These are phyloP conservation scores for Phragmatobia fuliginosa DNA, from an alignment of 2,888 invertebrate genomes.

Conservation along the genomic window DNA sequence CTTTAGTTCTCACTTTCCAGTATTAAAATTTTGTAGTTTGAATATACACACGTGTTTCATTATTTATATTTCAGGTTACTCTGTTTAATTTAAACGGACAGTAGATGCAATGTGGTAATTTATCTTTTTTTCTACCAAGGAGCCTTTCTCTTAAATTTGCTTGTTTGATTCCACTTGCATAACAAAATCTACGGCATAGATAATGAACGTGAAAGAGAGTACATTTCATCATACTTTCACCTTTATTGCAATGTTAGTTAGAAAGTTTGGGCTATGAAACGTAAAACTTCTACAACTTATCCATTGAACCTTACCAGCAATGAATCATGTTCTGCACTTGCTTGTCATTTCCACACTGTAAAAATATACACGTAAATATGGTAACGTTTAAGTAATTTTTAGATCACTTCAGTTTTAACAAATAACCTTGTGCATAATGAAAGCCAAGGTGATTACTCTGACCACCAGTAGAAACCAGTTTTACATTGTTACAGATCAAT, in stretches of 20 bases:
- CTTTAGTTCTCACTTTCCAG: slow-evolving; percentile 8
- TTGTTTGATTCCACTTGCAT: slow-evolving; percentile 35
- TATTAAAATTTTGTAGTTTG: neutral
- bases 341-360: slow-evolving; percentile 3
- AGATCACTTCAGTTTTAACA: slow-evolving; percentile 36
- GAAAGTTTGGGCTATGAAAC: slow-evolving; percentile 30
- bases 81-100: neutral
- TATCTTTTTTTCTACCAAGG: neutral
- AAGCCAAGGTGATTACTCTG: slow-evolving; percentile 29
- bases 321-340: neutral
- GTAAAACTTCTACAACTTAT: neutral
- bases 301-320: neutral
- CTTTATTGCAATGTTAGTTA: slow-evolving; percentile 39
- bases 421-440: slow-evolving; percentile 22
- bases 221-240: slow-evolving; percentile 59
- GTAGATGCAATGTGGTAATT: neutral
- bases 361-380: neutral
- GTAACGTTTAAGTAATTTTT: slow-evolving; percentile 2
- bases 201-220: slow-evolving; percentile 3
- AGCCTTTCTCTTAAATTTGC: slow-evolving; percentile 58
- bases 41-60: neutral
- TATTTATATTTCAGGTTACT: neutral
- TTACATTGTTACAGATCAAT: slow-evolving; percentile 20
- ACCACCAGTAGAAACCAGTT: slow-evolving; percentile 22
- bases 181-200: slow-evolving; percentile 31